These are phyloP conservation scores for Orientallactaga bullata DNA, from an alignment of 2,113 vertebrate species.

Conservation along the genomic window DNA sequence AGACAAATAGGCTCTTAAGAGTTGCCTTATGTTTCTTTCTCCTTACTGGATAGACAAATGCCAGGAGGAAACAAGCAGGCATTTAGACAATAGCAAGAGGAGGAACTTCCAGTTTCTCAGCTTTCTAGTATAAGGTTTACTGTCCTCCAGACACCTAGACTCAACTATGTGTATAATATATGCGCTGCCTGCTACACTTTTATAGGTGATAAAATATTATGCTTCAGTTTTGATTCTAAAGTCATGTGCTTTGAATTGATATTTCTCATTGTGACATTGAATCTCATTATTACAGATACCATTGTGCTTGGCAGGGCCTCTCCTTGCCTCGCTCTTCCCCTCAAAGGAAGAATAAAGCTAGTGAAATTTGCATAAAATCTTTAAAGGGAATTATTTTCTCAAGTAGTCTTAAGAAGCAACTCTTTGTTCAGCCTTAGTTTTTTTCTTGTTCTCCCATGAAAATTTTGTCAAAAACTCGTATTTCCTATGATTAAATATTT, in stretches of 20 bases:
- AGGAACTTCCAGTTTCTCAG: neutral
- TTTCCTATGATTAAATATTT: conserved; percentile 11
- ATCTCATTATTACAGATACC: neutral
- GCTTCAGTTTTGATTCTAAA: neutral
- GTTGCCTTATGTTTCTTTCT: neutral
- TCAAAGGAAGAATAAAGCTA: neutral
- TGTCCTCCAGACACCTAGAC: neutral
- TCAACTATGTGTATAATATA: neutral
- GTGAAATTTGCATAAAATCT: neutral
- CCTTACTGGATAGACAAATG: neutral
- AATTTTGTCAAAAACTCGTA: neutral
- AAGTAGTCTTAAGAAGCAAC: neutral
- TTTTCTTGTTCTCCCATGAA: neutral
- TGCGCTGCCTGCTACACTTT: neutral
- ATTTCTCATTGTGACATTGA: neutral
- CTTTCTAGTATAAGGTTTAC: neutral
- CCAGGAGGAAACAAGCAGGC: neutral
- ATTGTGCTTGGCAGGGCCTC: neutral
- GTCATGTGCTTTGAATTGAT: neutral
- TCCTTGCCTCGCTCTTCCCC: neutral
- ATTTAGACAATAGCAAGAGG: neutral
- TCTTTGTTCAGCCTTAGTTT: neutral
- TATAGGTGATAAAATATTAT: neutral
- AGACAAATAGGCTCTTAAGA: neutral
- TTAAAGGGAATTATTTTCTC: conserved; percentile 11